Conservation (phyloP, 1,140 invertebrate species). For the Leptoteleia sp. region DNA sequence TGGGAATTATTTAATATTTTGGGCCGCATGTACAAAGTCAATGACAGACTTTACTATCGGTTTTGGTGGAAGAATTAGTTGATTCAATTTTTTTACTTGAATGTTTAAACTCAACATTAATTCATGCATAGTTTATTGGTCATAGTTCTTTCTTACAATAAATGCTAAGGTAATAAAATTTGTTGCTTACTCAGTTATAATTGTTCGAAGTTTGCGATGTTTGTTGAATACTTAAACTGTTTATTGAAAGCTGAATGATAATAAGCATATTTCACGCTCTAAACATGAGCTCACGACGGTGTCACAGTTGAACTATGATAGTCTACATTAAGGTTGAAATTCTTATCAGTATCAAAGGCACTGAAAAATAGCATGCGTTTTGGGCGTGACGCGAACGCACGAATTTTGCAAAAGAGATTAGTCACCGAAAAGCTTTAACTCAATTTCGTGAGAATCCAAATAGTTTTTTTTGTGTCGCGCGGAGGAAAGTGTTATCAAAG, state of each 20-base stretch:
- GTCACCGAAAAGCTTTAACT: constrained; percentile 65
- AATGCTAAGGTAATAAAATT: too few species aligned
- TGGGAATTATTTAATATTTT: too few species aligned
- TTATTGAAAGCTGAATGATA: constrained; percentile 5
- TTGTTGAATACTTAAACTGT: too few species aligned
- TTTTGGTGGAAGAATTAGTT: too few species aligned
- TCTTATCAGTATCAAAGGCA: constrained; percentile 60
- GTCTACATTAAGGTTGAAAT: constrained; percentile 55
- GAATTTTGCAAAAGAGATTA: constrained; percentile 68
- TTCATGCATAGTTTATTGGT: too few species aligned
- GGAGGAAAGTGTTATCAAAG: constrained; percentile 53
- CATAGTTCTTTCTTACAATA: too few species aligned
- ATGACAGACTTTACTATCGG: too few species aligned
- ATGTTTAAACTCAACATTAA: too few species aligned
- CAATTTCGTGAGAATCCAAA: constrained; percentile 65
- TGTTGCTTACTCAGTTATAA: too few species aligned
- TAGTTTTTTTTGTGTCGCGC: constrained; percentile 62
- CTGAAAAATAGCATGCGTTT: constrained; percentile 37
- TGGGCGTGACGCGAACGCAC: constrained; percentile 22
- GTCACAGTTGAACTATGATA: constrained; percentile 56
- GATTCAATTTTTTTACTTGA: too few species aligned
- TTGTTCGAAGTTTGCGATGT: too few species aligned
- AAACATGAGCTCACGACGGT: constrained; percentile 7
- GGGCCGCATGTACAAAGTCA: too few species aligned
- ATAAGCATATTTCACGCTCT: constrained; percentile 26